Evolutionary conservation across 2,113 vertebrate genomes (phyloP).

Genomic region (Ceyx melanurus): DNA sequence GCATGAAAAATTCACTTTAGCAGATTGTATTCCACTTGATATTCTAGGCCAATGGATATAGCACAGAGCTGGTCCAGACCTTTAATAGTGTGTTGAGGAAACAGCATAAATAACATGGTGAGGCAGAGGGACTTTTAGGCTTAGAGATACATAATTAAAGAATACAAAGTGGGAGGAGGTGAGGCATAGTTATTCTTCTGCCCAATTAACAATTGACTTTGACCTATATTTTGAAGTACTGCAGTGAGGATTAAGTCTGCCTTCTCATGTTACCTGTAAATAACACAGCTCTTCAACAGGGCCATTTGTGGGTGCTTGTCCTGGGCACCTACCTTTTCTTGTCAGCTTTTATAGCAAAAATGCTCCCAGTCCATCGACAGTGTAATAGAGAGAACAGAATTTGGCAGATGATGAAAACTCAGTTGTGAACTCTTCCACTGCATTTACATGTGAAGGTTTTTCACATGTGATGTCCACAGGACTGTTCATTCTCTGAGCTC

Average conservation of each 20-base stretch:
- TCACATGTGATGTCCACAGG: background rate
- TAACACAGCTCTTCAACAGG: background rate
- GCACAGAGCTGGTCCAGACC: background rate
- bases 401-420: background rate
- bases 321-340: background rate
- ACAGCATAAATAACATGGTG: background rate
- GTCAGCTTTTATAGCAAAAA: background rate
- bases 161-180: background rate
- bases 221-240: conserved; percentile 31
- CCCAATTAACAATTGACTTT: conserved; percentile 31
- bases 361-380: background rate
- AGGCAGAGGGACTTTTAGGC: background rate
- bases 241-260: background rate
- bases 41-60: background rate
- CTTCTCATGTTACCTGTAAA: background rate
- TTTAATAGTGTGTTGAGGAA: background rate
- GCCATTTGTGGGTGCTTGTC: fast-evolving
- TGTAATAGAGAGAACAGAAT: background rate
- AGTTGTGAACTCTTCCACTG: background rate
- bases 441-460: background rate
- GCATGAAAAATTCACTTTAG: background rate
- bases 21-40: background rate
- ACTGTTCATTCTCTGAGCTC: background rate
- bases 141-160: conserved; percentile 22
- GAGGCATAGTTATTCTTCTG: background rate